phyloP scores from a whole-genome alignment of 2,113 vertebrate species.

The Callipepla californica region DNA sequence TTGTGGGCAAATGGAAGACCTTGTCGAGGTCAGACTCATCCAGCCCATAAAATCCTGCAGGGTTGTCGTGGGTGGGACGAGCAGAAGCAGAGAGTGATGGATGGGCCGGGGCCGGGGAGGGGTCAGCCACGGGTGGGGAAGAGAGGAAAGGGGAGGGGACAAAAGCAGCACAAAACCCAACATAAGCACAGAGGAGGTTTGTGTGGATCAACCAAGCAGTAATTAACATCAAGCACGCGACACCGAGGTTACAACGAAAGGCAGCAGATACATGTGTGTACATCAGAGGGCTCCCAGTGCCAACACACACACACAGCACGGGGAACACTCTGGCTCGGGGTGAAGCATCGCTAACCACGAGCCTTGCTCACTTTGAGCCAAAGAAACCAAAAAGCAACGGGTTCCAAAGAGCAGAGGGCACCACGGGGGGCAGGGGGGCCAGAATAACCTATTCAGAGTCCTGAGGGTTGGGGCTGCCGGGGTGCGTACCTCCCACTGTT shows the following conservation, averaged over 20 bases:
- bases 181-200: conserved; percentile 57
- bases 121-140: neutral
- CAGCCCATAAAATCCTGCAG: conserved; percentile 90
- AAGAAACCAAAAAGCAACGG: neutral
- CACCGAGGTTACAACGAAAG: no score
- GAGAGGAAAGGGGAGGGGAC: neutral
- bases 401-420: no score
- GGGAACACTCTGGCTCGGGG: neutral
- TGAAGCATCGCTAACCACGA: neutral
- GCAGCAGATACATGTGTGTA: no score
- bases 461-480: conserved; percentile 71
- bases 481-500: conserved; percentile 96
- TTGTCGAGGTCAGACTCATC: conserved; percentile 91
- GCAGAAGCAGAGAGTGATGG: conserved; percentile 44
- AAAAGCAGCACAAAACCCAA: conserved; percentile 30
- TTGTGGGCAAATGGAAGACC: conserved; percentile 92
- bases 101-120: neutral
- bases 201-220: neutral
- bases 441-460: conserved; percentile 75
- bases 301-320: no score
- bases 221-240: conserved; percentile 43
- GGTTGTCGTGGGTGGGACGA: conserved; percentile 53
- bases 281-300: no score
- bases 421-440: neutral
- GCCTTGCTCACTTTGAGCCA: neutral